phyloP scores from a whole-genome alignment of 92 coral and sea anemone genomes.

The Epizoanthus ramosus region DNA sequence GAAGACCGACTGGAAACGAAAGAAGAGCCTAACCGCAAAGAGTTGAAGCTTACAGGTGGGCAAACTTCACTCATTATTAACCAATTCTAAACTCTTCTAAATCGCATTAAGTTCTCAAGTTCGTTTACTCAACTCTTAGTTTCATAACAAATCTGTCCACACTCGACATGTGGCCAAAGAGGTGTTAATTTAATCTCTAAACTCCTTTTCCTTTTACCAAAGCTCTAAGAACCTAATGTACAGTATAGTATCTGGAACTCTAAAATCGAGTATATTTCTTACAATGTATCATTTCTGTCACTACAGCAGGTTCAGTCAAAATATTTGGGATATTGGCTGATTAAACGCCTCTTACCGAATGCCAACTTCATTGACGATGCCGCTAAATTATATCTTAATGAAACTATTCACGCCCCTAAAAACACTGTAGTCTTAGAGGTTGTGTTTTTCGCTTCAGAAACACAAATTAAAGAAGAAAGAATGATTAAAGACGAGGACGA shows the following conservation, averaged over 20 bases:
- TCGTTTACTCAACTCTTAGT: constrained; percentile 69
- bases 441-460: constrained; percentile 21
- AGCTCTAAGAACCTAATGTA: constrained; percentile 19
- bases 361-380: not conserved
- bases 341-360: not conserved
- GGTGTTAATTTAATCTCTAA: constrained; percentile 69
- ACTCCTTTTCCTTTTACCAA: constrained; percentile 32
- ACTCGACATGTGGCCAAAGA: constrained; percentile 53
- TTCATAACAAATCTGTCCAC: constrained; percentile 45
- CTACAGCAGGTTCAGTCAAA: not conserved
- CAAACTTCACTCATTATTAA: constrained; percentile 30
- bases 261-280: not conserved
- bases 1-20: constrained; percentile 35
- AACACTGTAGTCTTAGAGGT: not conserved
- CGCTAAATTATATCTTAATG: constrained; percentile 22
- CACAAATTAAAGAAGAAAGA: constrained; percentile 41
- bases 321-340: constrained; percentile 14
- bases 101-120: constrained; percentile 61
- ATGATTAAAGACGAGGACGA: constrained; percentile 50
- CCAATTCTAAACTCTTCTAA: constrained; percentile 47
- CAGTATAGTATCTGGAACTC: not conserved
- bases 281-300: not conserved
- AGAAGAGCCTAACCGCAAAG: constrained; percentile 14
- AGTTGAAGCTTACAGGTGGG: constrained; percentile 33
- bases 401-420: constrained; percentile 19